These are phyloP conservation scores for Phylloscopus whistleri DNA, from an alignment of 2,113 vertebrate genomes.

Conservation along the genomic window DNA sequence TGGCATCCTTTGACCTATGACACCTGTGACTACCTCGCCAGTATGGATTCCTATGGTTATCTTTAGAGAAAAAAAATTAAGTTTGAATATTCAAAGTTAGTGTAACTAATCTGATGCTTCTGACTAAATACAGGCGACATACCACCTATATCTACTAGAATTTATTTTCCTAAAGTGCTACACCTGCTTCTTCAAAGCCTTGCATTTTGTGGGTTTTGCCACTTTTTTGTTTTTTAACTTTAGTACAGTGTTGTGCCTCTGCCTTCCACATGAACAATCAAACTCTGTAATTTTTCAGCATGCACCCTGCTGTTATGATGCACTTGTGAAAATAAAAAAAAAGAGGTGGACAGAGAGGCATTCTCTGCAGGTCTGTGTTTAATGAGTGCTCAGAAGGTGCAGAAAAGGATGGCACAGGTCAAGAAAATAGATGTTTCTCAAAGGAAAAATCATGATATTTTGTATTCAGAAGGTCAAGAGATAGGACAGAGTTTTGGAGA, in stretches of 20 bases:
- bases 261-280: not conserved
- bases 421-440: not conserved
- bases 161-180: not conserved
- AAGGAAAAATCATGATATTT: not conserved
- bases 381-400: not conserved
- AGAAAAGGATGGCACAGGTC: not conserved
- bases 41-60: slow-evolving; percentile 98
- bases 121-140: not conserved
- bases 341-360: not conserved
- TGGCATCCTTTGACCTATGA: slow-evolving; percentile 98
- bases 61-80: slow-evolving; percentile 67
- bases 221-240: not conserved
- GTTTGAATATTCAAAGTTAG: not conserved
- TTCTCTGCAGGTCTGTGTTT: not conserved
- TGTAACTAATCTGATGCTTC: not conserved
- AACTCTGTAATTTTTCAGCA: not conserved
- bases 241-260: not conserved
- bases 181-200: not conserved
- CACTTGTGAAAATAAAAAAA: not conserved
- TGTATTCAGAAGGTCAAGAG: not conserved
- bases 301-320: not conserved
- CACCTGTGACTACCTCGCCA: slow-evolving; percentile 96
- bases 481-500: not conserved
- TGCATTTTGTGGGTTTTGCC: not conserved
- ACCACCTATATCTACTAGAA: not conserved